phyloP scores from a whole-genome alignment of 1,140 invertebrate species.

The Pachypsylla venusta region DNA sequence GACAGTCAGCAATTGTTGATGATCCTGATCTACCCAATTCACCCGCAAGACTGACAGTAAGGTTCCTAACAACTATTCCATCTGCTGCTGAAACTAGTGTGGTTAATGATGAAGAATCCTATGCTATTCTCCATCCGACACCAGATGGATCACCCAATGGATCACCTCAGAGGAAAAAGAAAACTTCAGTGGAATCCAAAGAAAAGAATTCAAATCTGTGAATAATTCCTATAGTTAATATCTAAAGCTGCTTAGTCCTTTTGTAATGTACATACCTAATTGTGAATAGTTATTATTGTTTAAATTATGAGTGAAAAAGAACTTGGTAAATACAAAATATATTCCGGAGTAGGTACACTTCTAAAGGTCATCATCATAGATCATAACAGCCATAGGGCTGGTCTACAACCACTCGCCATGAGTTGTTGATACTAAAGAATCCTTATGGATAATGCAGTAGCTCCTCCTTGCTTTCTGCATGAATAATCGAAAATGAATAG shows the following conservation, averaged over 20 bases:
- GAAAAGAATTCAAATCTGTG: not conserved
- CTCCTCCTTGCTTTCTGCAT: too few species aligned
- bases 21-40: constrained; percentile 23
- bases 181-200: not conserved
- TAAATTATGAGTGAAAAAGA: too few species aligned
- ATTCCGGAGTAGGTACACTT: too few species aligned
- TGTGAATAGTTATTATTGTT: too few species aligned
- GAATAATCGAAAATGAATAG: too few species aligned
- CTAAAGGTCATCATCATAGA: too few species aligned
- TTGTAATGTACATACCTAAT: too few species aligned
- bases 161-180: not conserved
- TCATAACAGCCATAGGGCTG: too few species aligned
- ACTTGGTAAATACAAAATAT: too few species aligned
- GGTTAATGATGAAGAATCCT: constrained; percentile 46
- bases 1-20: constrained; percentile 45
- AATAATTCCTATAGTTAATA: not conserved
- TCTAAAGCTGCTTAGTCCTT: not conserved
- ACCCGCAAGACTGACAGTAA: constrained; percentile 39
- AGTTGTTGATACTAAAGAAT: too few species aligned
- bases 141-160: constrained; percentile 19
- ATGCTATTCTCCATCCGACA: constrained; percentile 21
- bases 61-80: constrained; percentile 60
- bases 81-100: constrained; percentile 65
- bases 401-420: too few species aligned
- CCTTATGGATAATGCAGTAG: too few species aligned